phyloP scores from a whole-genome alignment of 1,140 invertebrate species.

The silkworm (Bombyx mori) region ASM3026992v2 NC_085115.1:4819001-4819500 shows the following conservation, averaged over 20 bases:
- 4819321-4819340: too few species aligned
- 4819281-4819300: too few species aligned
- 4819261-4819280: too few species aligned
- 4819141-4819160: conserved; percentile 13
- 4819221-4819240: conserved; percentile 1
- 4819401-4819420: too few species aligned
- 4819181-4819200: not conserved
- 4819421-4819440: too few species aligned
- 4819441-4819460: too few species aligned
- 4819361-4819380: too few species aligned
- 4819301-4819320: too few species aligned
- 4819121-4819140: not conserved
- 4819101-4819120: conserved; percentile 3
- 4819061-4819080: conserved; percentile 14
- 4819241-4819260: not conserved
- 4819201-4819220: not conserved
- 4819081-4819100: conserved; percentile 18
- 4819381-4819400: too few species aligned
- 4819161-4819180: not conserved
- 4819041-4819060: conserved; percentile 23
- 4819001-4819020: not conserved
- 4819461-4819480: too few species aligned
- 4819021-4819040: conserved; percentile 1
- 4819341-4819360: too few species aligned
- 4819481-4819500: too few species aligned